These are phyloP conservation scores for Diaphora mendica DNA, from an alignment of 2,888 invertebrate genomes.

Conservation along the genomic window DNA sequence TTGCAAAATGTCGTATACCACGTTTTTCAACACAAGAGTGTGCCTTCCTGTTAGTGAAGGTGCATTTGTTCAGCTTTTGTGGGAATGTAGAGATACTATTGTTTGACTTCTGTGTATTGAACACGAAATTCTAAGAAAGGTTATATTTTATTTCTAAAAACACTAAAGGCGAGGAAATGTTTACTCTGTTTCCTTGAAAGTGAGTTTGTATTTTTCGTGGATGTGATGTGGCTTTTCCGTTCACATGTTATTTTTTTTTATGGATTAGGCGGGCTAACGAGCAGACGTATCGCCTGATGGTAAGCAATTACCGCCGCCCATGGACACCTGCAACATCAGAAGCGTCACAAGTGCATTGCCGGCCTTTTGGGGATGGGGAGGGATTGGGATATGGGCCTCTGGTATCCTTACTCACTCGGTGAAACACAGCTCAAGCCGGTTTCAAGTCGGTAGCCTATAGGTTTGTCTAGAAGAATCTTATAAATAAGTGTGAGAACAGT, in stretches of 20 bases:
- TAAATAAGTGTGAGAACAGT: neutral
- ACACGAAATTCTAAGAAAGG: constrained; percentile 11
- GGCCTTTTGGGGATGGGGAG: too few species aligned
- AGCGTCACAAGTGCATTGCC: too few species aligned
- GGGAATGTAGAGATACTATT: constrained; percentile 26
- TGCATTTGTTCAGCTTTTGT: constrained; percentile 33
- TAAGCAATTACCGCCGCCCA: too few species aligned
- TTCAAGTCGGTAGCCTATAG: too few species aligned
- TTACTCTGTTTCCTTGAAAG: constrained; percentile 4
- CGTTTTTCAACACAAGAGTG: neutral
- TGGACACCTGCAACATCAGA: too few species aligned
- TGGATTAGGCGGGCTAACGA: too few species aligned
- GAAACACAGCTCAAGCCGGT: too few species aligned
- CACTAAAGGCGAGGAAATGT: neutral
- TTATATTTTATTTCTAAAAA: constrained; percentile 1
- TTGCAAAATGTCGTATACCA: neutral
- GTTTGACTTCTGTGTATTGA: constrained; percentile 22
- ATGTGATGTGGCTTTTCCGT: constrained; percentile 21
- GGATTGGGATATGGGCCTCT: too few species aligned
- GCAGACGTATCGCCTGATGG: too few species aligned
- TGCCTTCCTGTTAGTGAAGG: constrained; percentile 17
- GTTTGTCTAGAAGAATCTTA: neutral
- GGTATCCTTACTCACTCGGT: too few species aligned
- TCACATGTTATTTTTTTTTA: constrained; percentile 18
- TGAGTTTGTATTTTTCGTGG: neutral